These are phyloP conservation scores for Monopis laevigella DNA, from an alignment of 2,888 invertebrate genomes.

Conservation along the genomic window DNA sequence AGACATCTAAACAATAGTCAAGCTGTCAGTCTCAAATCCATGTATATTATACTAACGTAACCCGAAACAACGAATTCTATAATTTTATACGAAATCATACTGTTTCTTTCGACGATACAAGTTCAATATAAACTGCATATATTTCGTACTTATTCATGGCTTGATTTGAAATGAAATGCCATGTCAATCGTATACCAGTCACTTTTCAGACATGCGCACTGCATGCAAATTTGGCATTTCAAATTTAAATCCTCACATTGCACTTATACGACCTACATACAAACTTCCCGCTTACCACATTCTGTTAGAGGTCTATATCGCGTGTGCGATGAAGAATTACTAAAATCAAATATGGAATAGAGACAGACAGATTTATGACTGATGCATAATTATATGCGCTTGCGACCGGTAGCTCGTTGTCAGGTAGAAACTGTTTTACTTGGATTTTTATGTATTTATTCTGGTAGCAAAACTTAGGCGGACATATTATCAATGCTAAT, in stretches of 20 bases:
- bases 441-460: slow-evolving; percentile 8
- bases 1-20: slow-evolving; percentile 6
- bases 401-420: slow-evolving; percentile 5
- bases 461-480: too few relatives aligned
- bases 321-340: slow-evolving; percentile 7
- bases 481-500: too few relatives aligned
- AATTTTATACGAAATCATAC: too few relatives aligned
- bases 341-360: slow-evolving; percentile 28
- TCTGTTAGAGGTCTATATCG: neutral
- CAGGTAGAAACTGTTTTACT: slow-evolving; percentile 5
- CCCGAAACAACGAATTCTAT: too few relatives aligned
- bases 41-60: too few relatives aligned
- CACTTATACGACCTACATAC: slow-evolving; percentile 4
- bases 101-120: too few relatives aligned
- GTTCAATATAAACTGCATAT: too few relatives aligned
- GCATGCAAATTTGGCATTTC: slow-evolving; percentile 25
- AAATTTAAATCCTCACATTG: slow-evolving; percentile 22
- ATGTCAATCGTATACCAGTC: slow-evolving; percentile 31
- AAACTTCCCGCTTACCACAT: neutral
- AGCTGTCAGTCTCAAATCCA: too few relatives aligned
- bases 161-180: slow-evolving; percentile 8
- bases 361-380: slow-evolving; percentile 34
- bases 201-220: slow-evolving; percentile 19
- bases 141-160: neutral
- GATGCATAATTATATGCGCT: slow-evolving; percentile 29